Evolutionary conservation across 1,140 invertebrate species (phyloP).

Genomic region (Ceratina australensis): DNA sequence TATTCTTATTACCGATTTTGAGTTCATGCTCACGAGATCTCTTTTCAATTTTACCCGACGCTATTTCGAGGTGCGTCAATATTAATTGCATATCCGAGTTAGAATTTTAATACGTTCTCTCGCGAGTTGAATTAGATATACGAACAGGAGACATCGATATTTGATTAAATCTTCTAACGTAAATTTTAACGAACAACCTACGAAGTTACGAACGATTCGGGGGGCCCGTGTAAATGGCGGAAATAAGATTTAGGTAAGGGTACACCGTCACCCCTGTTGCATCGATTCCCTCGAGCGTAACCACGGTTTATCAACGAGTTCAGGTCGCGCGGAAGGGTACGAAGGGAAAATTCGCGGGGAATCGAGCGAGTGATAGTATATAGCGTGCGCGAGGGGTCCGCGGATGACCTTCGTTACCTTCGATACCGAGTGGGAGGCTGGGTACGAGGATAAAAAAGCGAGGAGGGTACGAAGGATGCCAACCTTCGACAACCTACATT

Average conservation of each 20-base stretch:
- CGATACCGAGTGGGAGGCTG: background rate
- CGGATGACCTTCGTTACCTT: conserved; percentile 41
- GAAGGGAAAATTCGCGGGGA: no score
- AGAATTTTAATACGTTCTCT: no score
- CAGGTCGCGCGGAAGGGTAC: background rate
- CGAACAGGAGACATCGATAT: no score
- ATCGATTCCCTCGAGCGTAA: background rate
- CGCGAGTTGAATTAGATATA: no score
- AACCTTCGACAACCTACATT: conserved; percentile 53
- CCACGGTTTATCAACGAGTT: background rate
- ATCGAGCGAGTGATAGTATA: background rate
- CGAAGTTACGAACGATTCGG: background rate
- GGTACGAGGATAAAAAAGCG: conserved; percentile 22
- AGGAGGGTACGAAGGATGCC: conserved; percentile 44
- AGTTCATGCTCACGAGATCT: no score
- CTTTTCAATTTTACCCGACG: no score
- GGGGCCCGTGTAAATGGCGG: conserved; percentile 2
- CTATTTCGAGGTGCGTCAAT: no score
- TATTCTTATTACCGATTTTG: no score
- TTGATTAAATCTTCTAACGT: background rate
- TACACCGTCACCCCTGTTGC: background rate
- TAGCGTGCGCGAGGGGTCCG: background rate
- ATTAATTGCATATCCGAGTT: no score
- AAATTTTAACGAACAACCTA: no score
- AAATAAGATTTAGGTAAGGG: conserved; percentile 6